Evolutionary conservation across 2,888 invertebrate genomes (phyloP).

Genomic region (Dioctria rufipes): DNA sequence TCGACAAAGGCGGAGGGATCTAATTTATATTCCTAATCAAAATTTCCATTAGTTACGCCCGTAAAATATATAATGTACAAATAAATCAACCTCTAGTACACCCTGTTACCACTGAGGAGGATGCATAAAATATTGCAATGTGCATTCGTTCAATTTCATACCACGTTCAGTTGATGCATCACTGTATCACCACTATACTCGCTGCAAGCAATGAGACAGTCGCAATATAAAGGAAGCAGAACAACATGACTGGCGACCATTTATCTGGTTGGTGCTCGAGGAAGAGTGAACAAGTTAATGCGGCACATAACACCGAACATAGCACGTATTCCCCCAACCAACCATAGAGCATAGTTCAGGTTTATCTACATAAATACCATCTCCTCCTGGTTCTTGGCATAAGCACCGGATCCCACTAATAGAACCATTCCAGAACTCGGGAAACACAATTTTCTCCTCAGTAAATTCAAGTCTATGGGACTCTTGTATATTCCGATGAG

Average conservation of each 20-base stretch:
- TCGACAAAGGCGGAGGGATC: neutral
- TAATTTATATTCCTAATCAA: constrained; percentile 29
- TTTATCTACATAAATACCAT: no score
- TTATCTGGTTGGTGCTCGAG: constrained; percentile 42
- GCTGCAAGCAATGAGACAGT: constrained; percentile 15
- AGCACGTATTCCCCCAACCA: constrained; percentile 12
- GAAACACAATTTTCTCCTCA: constrained; percentile 40
- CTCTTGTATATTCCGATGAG: constrained; percentile 35
- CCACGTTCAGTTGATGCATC: constrained; percentile 48
- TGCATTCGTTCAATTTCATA: constrained; percentile 14
- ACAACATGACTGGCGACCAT: constrained; percentile 41
- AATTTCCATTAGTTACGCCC: constrained; percentile 19
- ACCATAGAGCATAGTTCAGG: neutral
- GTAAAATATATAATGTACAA: constrained; percentile 1
- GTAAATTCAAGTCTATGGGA: constrained; percentile 39
- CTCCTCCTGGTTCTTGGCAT: neutral
- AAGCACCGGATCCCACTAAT: constrained; percentile 25
- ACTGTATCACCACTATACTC: constrained; percentile 6
- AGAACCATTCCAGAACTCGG: constrained; percentile 42
- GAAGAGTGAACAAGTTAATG: constrained; percentile 49
- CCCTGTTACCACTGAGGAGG: neutral
- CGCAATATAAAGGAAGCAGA: constrained; percentile 42
- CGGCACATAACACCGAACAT: constrained; percentile 43
- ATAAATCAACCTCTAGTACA: constrained; percentile 1
- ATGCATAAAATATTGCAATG: constrained; percentile 35